These are phyloP conservation scores for Tipula vernalis DNA, from an alignment of 2,888 invertebrate species.

Conservation along the genomic window DNA sequence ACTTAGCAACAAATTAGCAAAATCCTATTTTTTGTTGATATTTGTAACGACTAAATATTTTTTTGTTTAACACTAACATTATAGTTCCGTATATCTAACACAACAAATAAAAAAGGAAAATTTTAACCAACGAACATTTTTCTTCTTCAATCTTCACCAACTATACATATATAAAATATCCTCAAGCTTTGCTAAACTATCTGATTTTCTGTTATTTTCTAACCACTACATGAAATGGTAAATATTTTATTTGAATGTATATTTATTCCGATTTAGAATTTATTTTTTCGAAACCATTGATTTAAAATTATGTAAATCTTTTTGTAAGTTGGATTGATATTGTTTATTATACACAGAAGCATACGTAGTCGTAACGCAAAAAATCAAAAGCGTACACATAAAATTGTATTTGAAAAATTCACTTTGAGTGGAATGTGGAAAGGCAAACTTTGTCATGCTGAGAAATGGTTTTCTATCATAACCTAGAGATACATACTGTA, in stretches of 20 bases:
- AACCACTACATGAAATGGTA: background rate
- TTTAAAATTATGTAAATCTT: background rate
- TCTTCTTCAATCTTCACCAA: background rate
- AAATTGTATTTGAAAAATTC: background rate
- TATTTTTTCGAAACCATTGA: background rate
- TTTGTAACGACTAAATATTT: no score
- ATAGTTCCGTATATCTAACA: no score
- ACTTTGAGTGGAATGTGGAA: background rate
- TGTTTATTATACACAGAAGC: background rate
- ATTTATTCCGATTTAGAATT: background rate
- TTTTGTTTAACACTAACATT: no score
- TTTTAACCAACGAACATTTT: background rate
- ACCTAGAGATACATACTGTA: background rate
- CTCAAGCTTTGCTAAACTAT: background rate
- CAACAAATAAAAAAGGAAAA: background rate
- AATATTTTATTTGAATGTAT: background rate
- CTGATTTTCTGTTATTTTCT: background rate
- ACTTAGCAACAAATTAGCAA: no score
- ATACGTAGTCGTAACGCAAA: background rate
- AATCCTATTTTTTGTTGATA: no score
- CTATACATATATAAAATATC: background rate
- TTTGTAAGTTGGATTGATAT: background rate
- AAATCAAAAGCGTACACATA: background rate
- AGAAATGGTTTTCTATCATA: background rate
- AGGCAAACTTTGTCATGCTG: background rate